These are phyloP conservation scores for Syrphus vitripennis DNA, from an alignment of 2,888 invertebrate genomes.

Conservation along the genomic window DNA sequence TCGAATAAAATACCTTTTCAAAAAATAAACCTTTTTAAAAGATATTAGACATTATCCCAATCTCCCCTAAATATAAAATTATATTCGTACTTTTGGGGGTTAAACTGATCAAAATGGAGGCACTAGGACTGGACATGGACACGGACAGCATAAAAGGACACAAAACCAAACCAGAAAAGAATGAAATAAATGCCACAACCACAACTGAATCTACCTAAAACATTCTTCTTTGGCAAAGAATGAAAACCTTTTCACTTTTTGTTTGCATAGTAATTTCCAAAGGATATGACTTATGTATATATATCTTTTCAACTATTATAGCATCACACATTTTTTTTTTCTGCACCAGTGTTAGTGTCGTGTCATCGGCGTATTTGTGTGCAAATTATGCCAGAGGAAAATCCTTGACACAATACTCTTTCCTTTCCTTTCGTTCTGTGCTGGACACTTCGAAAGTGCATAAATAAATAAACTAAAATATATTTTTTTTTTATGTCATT, in stretches of 20 bases:
- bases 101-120: constrained; percentile 39
- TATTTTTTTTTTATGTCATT: constrained; percentile 1
- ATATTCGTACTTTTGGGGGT: constrained; percentile 1
- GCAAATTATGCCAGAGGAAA: constrained; percentile 65
- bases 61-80: background rate
- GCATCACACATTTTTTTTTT: background rate
- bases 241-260: constrained; percentile 39
- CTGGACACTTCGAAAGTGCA: constrained; percentile 68
- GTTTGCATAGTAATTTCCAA: constrained; percentile 63
- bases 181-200: constrained; percentile 52
- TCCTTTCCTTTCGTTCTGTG: constrained; percentile 53
- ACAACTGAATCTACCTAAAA: constrained; percentile 44
- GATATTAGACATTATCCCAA: too few species aligned
- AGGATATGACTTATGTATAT: constrained; percentile 34
- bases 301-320: background rate
- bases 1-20: too few species aligned
- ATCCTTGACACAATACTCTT: constrained; percentile 67
- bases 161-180: constrained; percentile 16
- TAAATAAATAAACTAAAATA: constrained; percentile 67
- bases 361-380: constrained; percentile 37
- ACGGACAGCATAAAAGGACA: background rate
- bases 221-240: constrained; percentile 35
- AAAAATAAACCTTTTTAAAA: too few species aligned
- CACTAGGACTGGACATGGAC: background rate
- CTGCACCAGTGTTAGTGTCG: background rate